Conservation (phyloP, 2,797 vertebrate genomes). For the Acipenser oxyrinchus region DNA sequence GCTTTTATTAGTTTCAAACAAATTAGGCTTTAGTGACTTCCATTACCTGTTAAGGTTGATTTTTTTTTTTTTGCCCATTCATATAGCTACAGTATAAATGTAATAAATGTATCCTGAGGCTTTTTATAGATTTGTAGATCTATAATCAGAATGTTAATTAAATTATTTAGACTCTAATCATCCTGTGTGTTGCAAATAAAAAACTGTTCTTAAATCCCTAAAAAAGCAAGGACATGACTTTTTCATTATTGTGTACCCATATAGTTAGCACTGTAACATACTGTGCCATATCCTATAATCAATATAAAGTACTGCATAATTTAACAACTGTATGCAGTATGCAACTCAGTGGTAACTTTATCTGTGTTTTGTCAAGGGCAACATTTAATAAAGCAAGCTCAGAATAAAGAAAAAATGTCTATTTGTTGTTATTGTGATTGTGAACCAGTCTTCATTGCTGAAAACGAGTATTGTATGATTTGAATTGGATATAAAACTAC, state of each 20-base stretch:
- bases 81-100: too few species aligned
- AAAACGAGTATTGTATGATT: too few species aligned
- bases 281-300: slow-evolving; percentile 16
- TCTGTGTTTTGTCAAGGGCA: slow-evolving; percentile 18
- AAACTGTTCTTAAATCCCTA: slow-evolving; percentile 8
- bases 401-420: slow-evolving; percentile 2
- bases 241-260: not conserved
- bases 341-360: slow-evolving; percentile 6
- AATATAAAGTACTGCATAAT: slow-evolving; percentile 11
- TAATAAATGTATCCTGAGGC: not conserved
- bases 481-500: too few species aligned
- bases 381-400: slow-evolving; percentile 4
- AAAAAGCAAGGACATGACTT: slow-evolving; percentile 4
- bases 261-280: not conserved
- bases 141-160: not conserved
- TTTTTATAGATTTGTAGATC: not conserved
- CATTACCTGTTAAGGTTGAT: too few species aligned
- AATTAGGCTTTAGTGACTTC: too few species aligned
- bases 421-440: slow-evolving; percentile 7
- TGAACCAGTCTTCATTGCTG: slow-evolving; percentile 4
- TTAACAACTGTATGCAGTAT: slow-evolving; percentile 6
- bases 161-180: slow-evolving; percentile 20
- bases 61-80: too few species aligned
- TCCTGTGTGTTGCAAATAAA: slow-evolving; percentile 27
- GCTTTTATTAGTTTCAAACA: too few species aligned